Evolutionary conservation across 1,140 invertebrate genomes (phyloP).

Genomic region (Hypothenemus hampei): DNA sequence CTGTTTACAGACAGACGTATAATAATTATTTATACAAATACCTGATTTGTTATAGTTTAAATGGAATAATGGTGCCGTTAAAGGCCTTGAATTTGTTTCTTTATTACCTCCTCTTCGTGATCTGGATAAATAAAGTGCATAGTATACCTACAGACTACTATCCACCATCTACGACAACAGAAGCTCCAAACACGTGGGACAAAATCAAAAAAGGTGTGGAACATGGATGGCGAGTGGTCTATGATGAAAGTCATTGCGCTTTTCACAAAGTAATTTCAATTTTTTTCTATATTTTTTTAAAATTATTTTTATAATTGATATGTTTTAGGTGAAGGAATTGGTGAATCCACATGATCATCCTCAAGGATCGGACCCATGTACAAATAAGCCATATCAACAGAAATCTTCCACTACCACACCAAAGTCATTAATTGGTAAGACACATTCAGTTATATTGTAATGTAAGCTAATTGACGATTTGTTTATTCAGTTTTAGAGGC

Average conservation of each 20-base stretch:
- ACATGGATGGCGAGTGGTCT: constrained; percentile 10
- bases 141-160: too few species aligned
- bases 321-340: constrained; percentile 14
- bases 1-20: too few species aligned
- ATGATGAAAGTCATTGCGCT: constrained; percentile 22
- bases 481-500: not conserved
- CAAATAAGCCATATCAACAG: constrained; percentile 8
- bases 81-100: too few species aligned
- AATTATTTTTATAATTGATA: not conserved
- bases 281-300: not conserved
- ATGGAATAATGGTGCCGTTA: too few species aligned
- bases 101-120: too few species aligned
- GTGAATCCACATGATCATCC: constrained; percentile 13
- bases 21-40: too few species aligned
- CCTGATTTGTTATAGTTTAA: too few species aligned
- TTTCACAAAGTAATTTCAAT: constrained; percentile 19
- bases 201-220: constrained; percentile 19
- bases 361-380: constrained; percentile 8
- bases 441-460: not conserved
- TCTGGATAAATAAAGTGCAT: too few species aligned
- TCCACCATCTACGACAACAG: constrained; percentile 1
- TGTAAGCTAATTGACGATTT: not conserved
- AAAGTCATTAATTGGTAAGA: constrained; percentile 2
- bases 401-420: not conserved
- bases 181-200: constrained; percentile 11